A percentile compares a stretch with the other conserved stretches of the same genome.
phyloP scores from a whole-genome alignment of 2,888 invertebrate species.

The Pseudolycoriella hygida region DNA sequence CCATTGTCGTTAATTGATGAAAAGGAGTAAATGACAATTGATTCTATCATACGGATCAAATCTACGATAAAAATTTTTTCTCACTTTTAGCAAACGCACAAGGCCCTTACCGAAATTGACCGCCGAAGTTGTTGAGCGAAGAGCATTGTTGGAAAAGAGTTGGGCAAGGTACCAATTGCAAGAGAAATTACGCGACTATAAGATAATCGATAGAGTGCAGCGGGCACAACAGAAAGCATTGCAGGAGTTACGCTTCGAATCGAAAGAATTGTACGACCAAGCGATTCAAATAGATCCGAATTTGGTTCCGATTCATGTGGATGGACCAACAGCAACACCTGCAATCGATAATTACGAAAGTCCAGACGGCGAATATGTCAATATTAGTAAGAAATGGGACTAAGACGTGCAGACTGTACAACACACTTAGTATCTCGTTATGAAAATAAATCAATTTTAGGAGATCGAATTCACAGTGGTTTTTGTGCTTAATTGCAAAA shows the following conservation, averaged over 20 bases:
- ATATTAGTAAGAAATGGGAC: conserved; percentile 65
- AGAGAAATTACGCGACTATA: conserved; percentile 44
- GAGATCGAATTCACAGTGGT: no score
- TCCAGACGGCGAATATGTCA: conserved; percentile 81
- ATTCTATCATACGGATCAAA: conserved; percentile 7
- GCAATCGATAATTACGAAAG: conserved; percentile 60
- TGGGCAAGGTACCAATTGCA: conserved; percentile 55
- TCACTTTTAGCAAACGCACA: conserved; percentile 28
- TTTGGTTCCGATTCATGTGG: conserved; percentile 46
- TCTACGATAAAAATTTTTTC: conserved; percentile 6
- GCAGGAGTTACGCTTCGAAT: conserved; percentile 58
- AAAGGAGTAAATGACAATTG: conserved; percentile 32
- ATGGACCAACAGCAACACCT: conserved; percentile 70
- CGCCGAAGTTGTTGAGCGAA: conserved; percentile 40
- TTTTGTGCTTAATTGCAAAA: no score
- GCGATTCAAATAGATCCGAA: conserved; percentile 64
- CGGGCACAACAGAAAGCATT: conserved; percentile 61
- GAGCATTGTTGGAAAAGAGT: conserved; percentile 48
- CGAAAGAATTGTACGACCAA: conserved; percentile 71
- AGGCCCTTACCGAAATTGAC: conserved; percentile 34
- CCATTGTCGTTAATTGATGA: conserved; percentile 47
- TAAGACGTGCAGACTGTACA: conserved; percentile 16
- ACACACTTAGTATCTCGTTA: no score
- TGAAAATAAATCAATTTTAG: no score
- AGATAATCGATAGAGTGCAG: conserved; percentile 48